These are phyloP conservation scores for Mesorhabditis belari DNA, from an alignment of 2,888 invertebrate species.

Conservation along the genomic window DNA sequence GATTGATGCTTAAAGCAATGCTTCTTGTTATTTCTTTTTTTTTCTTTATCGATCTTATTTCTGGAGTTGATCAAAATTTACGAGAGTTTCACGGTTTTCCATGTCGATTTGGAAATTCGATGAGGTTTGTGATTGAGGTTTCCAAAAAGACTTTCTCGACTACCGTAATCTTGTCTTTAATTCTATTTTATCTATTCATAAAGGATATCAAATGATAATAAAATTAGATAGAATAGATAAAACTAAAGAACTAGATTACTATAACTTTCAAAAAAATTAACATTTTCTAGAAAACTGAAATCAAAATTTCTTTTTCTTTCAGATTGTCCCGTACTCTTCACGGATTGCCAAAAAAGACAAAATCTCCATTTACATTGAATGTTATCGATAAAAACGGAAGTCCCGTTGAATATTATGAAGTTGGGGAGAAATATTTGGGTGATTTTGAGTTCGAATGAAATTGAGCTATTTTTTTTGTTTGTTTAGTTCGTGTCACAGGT, in stretches of 20 bases:
- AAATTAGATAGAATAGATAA: no score
- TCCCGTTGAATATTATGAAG: slow-evolving; percentile 12
- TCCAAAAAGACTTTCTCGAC: no score
- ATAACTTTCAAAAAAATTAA: no score
- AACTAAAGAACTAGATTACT: no score
- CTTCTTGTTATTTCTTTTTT: no score
- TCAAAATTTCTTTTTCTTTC: neutral
- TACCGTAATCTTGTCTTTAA: no score
- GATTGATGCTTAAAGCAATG: no score
- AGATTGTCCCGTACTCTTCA: slow-evolving; percentile 9
- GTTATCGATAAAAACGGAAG: slow-evolving; percentile 17
- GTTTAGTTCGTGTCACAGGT: slow-evolving; percentile 23
- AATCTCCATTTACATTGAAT: slow-evolving; percentile 25
- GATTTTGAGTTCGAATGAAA: neutral
- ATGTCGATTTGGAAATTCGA: neutral
- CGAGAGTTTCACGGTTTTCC: neutral
- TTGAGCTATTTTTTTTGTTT: neutral
- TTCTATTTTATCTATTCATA: no score
- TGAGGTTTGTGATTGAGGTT: no score
- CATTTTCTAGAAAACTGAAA: no score
- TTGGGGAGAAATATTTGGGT: slow-evolving; percentile 5
- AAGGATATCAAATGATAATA: no score
- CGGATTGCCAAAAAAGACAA: slow-evolving; percentile 18
- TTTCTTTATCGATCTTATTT: no score
- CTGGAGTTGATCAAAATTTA: neutral